Percentiles rank a stretch among this genome's conserved stretches.
phyloP scores from a whole-genome alignment of 2,888 invertebrate species.

The Stramonita haemastoma region DNA sequence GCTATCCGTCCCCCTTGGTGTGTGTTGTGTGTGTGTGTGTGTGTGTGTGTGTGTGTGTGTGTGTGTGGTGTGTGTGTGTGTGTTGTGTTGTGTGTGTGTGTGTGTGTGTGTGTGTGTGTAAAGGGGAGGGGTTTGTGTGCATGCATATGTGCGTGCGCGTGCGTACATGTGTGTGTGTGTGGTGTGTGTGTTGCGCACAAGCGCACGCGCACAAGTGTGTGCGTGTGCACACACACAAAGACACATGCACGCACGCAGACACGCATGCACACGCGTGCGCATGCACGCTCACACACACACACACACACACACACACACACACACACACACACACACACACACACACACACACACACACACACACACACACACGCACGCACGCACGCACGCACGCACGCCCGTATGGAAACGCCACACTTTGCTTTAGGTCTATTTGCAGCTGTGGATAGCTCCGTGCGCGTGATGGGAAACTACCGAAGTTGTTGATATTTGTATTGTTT shows the following conservation, averaged over 20 bases:
- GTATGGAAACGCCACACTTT: too few species aligned
- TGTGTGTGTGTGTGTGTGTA: background rate
- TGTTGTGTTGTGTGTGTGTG: background rate
- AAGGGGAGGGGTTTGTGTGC: background rate
- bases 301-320: background rate
- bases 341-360: slow-evolving; percentile 17
- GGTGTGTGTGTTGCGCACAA: too few species aligned
- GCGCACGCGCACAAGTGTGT: background rate
- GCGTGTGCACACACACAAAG: background rate
- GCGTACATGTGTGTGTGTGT: too few species aligned
- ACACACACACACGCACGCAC: slow-evolving; percentile 24
- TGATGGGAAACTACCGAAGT: too few species aligned
- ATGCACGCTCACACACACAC: slow-evolving; percentile 6
- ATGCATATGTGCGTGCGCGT: too few species aligned
- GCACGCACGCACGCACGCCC: slow-evolving; percentile 12
- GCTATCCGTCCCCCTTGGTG: too few species aligned
- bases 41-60: background rate
- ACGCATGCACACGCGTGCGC: background rate
- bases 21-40: too few species aligned
- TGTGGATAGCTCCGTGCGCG: too few species aligned
- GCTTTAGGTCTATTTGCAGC: too few species aligned
- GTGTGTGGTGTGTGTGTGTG: background rate
- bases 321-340: slow-evolving; percentile 15
- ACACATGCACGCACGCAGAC: background rate
- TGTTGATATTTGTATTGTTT: too few species aligned